phyloP scores from a whole-genome alignment of 2,113 vertebrate species.

The Ranitomeya imitator region DNA sequence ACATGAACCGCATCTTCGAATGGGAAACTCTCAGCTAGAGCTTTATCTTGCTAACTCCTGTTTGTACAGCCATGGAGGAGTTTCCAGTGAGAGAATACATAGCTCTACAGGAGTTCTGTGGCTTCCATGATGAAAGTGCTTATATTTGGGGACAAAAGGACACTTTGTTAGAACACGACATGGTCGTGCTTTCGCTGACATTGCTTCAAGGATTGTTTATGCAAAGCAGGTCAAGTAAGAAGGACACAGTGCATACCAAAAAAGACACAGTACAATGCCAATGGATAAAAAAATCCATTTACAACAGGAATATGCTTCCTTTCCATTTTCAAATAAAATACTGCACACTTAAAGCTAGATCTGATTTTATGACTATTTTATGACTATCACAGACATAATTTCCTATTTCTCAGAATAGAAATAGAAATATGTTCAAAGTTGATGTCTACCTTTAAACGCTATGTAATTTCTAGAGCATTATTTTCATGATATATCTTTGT shows the following conservation, averaged over 20 bases:
- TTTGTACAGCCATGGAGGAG: conserved; percentile 58
- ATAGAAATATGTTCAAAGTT: too few relatives aligned
- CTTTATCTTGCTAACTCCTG: conserved; percentile 56
- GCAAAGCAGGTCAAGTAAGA: conserved; percentile 3
- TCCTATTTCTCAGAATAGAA: too few relatives aligned
- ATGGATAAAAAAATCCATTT: neutral
- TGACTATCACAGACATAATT: too few relatives aligned
- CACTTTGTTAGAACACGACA: conserved; percentile 25
- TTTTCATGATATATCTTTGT: too few relatives aligned
- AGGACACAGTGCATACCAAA: neutral
- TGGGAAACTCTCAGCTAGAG: conserved; percentile 32
- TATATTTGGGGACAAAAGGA: neutral
- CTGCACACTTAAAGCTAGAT: neutral
- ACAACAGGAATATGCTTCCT: neutral
- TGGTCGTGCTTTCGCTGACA: conserved; percentile 18
- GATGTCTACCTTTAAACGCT: too few relatives aligned
- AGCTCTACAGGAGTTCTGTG: conserved; percentile 25
- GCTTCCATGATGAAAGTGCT: conserved; percentile 3
- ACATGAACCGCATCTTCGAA: conserved; percentile 51
- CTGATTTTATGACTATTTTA: too few relatives aligned
- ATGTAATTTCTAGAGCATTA: too few relatives aligned
- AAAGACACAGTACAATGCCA: neutral
- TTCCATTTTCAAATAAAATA: neutral
- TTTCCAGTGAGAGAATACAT: conserved; percentile 59
- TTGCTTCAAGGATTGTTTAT: conserved; percentile 8